phyloP scores from a whole-genome alignment of 2,888 invertebrate genomes.

The Lithophane semibrunnea region DNA sequence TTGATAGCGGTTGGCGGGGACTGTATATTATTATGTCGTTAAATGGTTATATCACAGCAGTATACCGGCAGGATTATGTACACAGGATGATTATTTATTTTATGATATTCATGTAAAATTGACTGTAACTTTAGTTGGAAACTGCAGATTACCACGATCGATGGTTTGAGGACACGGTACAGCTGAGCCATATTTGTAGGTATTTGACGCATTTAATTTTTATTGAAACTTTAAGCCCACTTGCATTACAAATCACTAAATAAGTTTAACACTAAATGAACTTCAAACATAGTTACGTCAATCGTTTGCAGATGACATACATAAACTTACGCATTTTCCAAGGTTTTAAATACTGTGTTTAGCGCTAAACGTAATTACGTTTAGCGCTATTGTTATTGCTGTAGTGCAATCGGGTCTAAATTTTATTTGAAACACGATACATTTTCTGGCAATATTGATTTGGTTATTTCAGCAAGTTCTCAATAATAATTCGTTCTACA shows the following conservation, averaged over 20 bases:
- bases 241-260: background rate
- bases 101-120: slow-evolving; percentile 20
- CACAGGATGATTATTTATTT: slow-evolving; percentile 41
- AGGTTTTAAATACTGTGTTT: background rate
- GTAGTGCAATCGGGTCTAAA: background rate
- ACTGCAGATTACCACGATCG: slow-evolving; percentile 7
- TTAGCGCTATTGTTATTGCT: no score
- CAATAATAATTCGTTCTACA: background rate
- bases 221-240: background rate
- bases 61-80: slow-evolving; percentile 28
- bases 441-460: background rate
- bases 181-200: background rate
- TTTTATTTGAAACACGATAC: background rate
- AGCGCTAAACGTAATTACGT: background rate
- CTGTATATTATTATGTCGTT: slow-evolving; percentile 41
- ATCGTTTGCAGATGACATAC: background rate
- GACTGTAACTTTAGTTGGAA: slow-evolving; percentile 6
- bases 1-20: slow-evolving; percentile 37
- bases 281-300: background rate
- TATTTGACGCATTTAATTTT: background rate
- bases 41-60: slow-evolving; percentile 46
- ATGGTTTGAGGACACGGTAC: background rate
- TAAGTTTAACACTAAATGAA: background rate
- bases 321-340: background rate
- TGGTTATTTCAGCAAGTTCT: background rate